Evolutionary conservation across 2,113 vertebrate genomes (phyloP), one percentile per base, ranked within the genome.

Genomic region (Callorhinus ursinus): DNA sequence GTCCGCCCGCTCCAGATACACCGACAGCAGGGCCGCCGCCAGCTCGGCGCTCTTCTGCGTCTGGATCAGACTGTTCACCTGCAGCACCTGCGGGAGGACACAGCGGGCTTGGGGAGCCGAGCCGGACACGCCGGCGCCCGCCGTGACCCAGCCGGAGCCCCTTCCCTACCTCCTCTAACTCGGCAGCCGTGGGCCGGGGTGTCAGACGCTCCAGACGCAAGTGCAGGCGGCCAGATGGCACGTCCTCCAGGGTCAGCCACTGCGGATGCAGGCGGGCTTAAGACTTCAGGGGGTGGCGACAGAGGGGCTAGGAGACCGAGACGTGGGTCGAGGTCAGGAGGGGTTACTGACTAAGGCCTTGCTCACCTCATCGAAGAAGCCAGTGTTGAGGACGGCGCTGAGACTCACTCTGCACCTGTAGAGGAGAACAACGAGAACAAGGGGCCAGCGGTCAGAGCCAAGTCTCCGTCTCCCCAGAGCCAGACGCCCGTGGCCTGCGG

Each of bases 171-270:
- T 99, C 99, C 69, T 99, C 99, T 83, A 99, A 98, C 96, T 99
- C 98, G 18, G 96, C 92, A 7, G 99, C 95, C 24, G 99, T 99
- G 11, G 98, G 98, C 5, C 98, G 97, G 88, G 98, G 99, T 31
- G 98, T 97, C 93, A 99, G 98, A 98, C 99, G 99, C 98, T 99
- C 99, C 96, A 99, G 98, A 89, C 99, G 97, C 88, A 99, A 97
- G 94, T 99, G 99, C 96, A 99, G 98, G 46, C 98, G 98, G 63
- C 99, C 99, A 12, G 99, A 99, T 84, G 99, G 99, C 80, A 99
- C 99, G 18, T 99, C 99, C 92, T 99, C 99, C 51, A 99, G 98
- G 19, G 98, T 98, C 97, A 99, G 99, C 99, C 99, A 99, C 99
- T 99, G 97, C 19, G 61, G 61, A 61, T 77, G 28, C 0, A 77